phyloP scores from a whole-genome alignment of 2,888 invertebrate genomes.

The Leucozona laternaria region DNA sequence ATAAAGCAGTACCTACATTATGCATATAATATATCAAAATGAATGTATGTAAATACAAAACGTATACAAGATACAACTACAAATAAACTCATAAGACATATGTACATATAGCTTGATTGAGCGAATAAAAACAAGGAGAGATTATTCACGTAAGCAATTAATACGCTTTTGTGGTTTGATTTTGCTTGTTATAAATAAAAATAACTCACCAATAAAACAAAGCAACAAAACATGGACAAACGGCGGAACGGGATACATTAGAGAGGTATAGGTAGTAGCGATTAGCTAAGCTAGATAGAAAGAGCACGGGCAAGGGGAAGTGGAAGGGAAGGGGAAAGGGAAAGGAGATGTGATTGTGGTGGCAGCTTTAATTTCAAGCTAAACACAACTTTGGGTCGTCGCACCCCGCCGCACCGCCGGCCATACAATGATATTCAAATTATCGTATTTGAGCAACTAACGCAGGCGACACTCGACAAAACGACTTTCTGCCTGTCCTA shows the following conservation, averaged over 20 bases:
- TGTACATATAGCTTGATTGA: slow-evolving; percentile 34
- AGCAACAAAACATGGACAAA: slow-evolving; percentile 34
- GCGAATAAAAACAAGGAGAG: slow-evolving; percentile 64
- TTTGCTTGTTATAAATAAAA: slow-evolving; percentile 69
- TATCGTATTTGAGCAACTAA: slow-evolving; percentile 19
- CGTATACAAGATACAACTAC: background rate
- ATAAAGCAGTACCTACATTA: slow-evolving; percentile 19
- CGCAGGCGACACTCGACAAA: background rate
- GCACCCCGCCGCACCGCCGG: no score
- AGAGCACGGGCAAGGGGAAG: no score
- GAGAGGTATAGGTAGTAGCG: background rate
- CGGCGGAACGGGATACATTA: background rate
- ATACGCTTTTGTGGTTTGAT: slow-evolving; percentile 68
- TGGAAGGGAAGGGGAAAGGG: background rate
- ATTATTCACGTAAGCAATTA: slow-evolving; percentile 75
- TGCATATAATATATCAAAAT: background rate
- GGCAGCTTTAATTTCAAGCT: slow-evolving; percentile 52
- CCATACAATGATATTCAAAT: slow-evolving; percentile 48
- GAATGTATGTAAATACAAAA: background rate
- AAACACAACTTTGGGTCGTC: slow-evolving; percentile 35
- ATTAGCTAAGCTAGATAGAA: background rate
- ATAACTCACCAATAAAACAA: slow-evolving; percentile 58
- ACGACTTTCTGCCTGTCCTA: slow-evolving; percentile 15
- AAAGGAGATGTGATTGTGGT: background rate
- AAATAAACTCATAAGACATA: background rate